Percentiles rank a stretch among this genome's conserved stretches.
phyloP scores from a whole-genome alignment of 2,888 invertebrate species.

The Chymomyza caudatula region DNA sequence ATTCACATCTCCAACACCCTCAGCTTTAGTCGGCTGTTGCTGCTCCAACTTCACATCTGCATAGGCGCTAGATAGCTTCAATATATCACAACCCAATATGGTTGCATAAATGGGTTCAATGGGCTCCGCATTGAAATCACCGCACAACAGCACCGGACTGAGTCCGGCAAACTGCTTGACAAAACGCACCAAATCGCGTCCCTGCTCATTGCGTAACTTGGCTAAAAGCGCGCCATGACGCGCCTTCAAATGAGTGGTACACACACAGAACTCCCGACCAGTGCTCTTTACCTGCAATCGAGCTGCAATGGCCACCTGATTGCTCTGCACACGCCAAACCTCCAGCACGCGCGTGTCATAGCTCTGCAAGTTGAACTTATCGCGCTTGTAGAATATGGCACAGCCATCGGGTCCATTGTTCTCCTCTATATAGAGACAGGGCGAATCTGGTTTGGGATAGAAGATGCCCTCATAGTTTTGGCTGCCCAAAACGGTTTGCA shows the following conservation, averaged over 20 bases:
- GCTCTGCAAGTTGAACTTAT: constrained; percentile 81
- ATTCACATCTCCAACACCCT: constrained; percentile 34
- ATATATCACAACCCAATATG: constrained; percentile 78
- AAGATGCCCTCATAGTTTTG: constrained; percentile 85
- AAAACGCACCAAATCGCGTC: constrained; percentile 83
- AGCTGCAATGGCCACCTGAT: constrained; percentile 84
- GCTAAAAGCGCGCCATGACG: constrained; percentile 83
- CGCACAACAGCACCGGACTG: constrained; percentile 83
- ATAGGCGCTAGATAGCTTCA: constrained; percentile 80
- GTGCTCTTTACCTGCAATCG: constrained; percentile 80
- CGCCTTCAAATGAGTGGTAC: constrained; percentile 87
- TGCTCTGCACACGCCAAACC: constrained; percentile 86
- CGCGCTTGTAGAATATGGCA: constrained; percentile 84
- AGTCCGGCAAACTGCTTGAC: constrained; percentile 78
- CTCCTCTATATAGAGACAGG: constrained; percentile 84
- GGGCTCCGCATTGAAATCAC: constrained; percentile 88
- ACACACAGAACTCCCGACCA: constrained; percentile 82
- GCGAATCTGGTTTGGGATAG: constrained; percentile 87
- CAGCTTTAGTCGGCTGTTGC: constrained; percentile 31
- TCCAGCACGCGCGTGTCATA: constrained; percentile 82
- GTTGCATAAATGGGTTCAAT: constrained; percentile 84
- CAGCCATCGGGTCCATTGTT: constrained; percentile 89
- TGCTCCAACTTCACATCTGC: constrained; percentile 76
- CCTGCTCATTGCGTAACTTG: constrained; percentile 85
- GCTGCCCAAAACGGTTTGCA: constrained; percentile 81